These are phyloP conservation scores for Coracias cyanogaster DNA, from an alignment of 2,797 vertebrate genomes.

Conservation along the genomic window DNA sequence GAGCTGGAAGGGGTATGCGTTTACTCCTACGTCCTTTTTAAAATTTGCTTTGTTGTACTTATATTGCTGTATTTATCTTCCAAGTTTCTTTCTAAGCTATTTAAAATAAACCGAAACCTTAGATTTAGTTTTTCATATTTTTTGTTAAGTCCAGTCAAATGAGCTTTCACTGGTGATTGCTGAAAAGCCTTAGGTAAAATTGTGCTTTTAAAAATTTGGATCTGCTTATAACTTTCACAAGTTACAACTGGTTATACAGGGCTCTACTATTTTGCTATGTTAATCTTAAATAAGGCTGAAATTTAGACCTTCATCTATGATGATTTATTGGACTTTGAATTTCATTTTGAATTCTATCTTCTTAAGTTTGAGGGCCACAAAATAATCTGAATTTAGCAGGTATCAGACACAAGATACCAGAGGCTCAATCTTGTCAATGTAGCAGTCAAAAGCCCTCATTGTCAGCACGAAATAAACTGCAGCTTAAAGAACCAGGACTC, in stretches of 20 bases:
- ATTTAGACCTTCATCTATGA: background rate
- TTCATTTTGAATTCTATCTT: background rate
- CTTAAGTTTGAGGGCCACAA: background rate
- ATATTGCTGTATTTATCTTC: background rate
- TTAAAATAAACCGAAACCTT: background rate
- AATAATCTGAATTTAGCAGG: background rate
- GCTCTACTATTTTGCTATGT: background rate
- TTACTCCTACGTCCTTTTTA: background rate
- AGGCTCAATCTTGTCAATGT: background rate
- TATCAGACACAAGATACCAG: background rate
- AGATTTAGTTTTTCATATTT: background rate
- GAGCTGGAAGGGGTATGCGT: conserved; percentile 89
- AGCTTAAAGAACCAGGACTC: background rate
- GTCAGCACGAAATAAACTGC: background rate
- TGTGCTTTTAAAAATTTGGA: background rate
- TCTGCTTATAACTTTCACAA: background rate
- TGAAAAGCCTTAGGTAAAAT: background rate
- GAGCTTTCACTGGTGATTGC: background rate
- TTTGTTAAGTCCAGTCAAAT: background rate
- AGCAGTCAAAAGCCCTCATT: background rate
- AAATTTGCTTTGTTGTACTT: background rate
- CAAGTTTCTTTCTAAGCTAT: background rate
- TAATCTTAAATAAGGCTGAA: background rate
- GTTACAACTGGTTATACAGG: background rate
- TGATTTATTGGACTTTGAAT: background rate